Conservation (phyloP, 1,140 invertebrate species). For the Papilio polytes region DNA sequence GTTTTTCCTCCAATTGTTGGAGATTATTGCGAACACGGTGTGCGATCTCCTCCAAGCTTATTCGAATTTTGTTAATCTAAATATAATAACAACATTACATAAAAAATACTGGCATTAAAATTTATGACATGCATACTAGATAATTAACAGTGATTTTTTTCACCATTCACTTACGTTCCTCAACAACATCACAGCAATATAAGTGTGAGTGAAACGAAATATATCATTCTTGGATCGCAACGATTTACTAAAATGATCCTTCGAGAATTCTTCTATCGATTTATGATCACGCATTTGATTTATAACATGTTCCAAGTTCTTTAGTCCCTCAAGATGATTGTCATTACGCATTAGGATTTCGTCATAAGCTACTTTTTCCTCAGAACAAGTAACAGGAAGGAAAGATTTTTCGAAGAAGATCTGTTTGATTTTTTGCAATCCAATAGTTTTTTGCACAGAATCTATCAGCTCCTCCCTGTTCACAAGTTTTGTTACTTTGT, state of each 20-base stretch:
- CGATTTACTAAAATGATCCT: conserved; percentile 55
- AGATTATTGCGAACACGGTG: conserved; percentile 54
- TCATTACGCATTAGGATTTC: conserved; percentile 49
- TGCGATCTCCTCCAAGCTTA: conserved; percentile 63
- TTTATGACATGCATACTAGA: neutral
- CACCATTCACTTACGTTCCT: conserved; percentile 57
- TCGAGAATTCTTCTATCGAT: conserved; percentile 57
- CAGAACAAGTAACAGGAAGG: conserved; percentile 47
- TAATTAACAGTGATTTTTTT: neutral
- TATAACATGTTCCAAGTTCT: conserved; percentile 41
- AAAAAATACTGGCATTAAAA: neutral
- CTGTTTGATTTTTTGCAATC: conserved; percentile 53
- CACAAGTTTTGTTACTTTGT: conserved; percentile 50
- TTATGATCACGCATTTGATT: conserved; percentile 55
- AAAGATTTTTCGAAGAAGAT: conserved; percentile 55
- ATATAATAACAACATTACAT: neutral
- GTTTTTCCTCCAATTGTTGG: conserved; percentile 44
- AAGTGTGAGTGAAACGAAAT: conserved; percentile 58
- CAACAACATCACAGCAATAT: conserved; percentile 51
- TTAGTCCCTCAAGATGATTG: conserved; percentile 46
- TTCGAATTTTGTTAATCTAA: conserved; percentile 56
- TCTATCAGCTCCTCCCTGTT: conserved; percentile 49
- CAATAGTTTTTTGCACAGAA: conserved; percentile 55
- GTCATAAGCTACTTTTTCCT: conserved; percentile 53
- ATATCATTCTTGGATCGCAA: conserved; percentile 54